These are phyloP conservation scores for Percopsis omiscomaycus DNA, from an alignment of 2,797 vertebrate genomes.

Conservation along the genomic window DNA sequence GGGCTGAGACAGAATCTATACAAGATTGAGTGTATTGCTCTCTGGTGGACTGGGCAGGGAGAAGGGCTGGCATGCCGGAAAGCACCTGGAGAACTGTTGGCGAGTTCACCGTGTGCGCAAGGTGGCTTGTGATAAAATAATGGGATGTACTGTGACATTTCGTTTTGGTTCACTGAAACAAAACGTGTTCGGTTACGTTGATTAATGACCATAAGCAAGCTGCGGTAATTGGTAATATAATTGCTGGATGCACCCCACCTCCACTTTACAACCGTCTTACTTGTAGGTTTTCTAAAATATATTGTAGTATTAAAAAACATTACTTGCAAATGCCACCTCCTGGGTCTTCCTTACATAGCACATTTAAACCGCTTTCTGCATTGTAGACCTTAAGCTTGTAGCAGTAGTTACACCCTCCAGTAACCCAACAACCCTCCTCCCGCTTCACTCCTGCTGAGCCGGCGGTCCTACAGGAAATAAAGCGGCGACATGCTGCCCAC, in stretches of 20 bases:
- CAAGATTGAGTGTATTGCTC: slow-evolving; percentile 44
- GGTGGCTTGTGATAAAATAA: slow-evolving; percentile 7
- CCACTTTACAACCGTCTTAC: background rate
- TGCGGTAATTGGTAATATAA: slow-evolving; percentile 3
- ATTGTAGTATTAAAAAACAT: background rate
- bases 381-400: slow-evolving; percentile 40
- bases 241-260: slow-evolving; percentile 1
- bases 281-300: background rate
- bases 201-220: slow-evolving; percentile 15
- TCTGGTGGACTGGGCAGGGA: slow-evolving; percentile 30
- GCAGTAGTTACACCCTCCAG: slow-evolving; percentile 46
- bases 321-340: background rate
- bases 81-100: slow-evolving; percentile 28
- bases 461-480: slow-evolving; percentile 62
- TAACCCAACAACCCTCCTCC: slow-evolving; percentile 32
- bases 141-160: slow-evolving; percentile 19
- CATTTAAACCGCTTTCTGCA: slow-evolving; percentile 33
- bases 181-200: slow-evolving; percentile 1
- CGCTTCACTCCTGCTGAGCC: slow-evolving; percentile 57
- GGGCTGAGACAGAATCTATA: slow-evolving; percentile 51
- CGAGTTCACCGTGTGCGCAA: background rate
- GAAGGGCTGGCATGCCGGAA: slow-evolving; percentile 13
- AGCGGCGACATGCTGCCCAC: slow-evolving; percentile 56
- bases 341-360: slow-evolving; percentile 9
- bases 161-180: slow-evolving; percentile 4